Evolutionary conservation across 2,888 invertebrate species (phyloP), one percentile per base, ranked within the genome.

Genomic region (Adelphocoris suturalis): DNA sequence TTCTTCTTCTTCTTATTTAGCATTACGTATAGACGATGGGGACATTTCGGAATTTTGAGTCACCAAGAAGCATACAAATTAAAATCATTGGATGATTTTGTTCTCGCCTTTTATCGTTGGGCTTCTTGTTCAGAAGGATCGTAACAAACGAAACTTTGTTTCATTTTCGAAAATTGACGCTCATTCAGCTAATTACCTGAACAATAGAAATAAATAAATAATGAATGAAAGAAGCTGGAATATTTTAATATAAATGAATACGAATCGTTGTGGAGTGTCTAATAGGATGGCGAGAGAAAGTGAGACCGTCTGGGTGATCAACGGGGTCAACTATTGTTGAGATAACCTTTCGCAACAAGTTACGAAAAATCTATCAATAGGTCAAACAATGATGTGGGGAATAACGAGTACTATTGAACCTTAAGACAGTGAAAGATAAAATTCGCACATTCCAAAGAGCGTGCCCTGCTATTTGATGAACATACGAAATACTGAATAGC

Each of bases 321-420:
- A 68, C 68, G 5, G 68, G 68, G 68, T 68, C 68, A 68, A 68
- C 19, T 61, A 61, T 61, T 68, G 68, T 68, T 23, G 68, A 11
- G 68, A 68, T 68, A 68, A 68, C 68, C 23, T 68, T 19, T 68
- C 68, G 68, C 13, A 68, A 68, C 68, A 7, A 23, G 68, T 68
- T 68, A 68, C 68, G 68, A 68, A 68, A 61, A 68, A 68, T 23
- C 61, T n/a, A 19, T 61, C 16, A 19, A 61, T 7, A 7, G 61
- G 7, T n/a, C 37, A 37, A 37, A 37, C 37, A 52, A 14, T 52
- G 52, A 52, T 52, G 11, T 2, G 68, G 27, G 27, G 23, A 23
- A 68, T 23, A 68, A 27, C 19, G 12, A 9, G 23, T 23, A 68
- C 19, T 23, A 68, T 13, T 68, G 68, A 68, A 19, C 68, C 27